Evolutionary conservation across 2,888 invertebrate species (phyloP), one percentile per base, ranked within the genome.

Genomic region (Quadroppia sp.): DNA sequence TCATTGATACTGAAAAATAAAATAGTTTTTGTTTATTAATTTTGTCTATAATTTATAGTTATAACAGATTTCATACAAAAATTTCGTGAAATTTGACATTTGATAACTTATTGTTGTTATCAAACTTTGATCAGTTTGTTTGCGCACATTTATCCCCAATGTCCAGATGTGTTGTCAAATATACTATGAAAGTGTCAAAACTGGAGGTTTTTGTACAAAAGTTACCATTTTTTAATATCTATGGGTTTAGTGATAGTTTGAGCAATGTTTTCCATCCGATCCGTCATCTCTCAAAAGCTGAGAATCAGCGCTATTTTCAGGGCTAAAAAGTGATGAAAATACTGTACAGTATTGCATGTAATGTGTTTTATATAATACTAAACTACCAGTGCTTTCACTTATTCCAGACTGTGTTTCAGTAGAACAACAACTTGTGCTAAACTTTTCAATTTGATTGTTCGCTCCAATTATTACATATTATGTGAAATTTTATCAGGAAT

Each of bases 141-240:
- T 50, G 50, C 20, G 17, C 50, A 50, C 17, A 50, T 50, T 50
- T 50, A 7, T 6, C 17, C 50, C n/a, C n/a, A 50, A 13, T 25
- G 59, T 59, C 59, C 59, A 59, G 20, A 59, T 59, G 59, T 59
- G 25, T n/a, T n/a, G n/a, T n/a, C n/a, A n/a, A 28, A 59, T 28
- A 59, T 25, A 25, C 20, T 25, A n/a, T 11, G 20, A 59, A 59
- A 25, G 25, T 59, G 59, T 59, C 59, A 59, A 59, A 50, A 59
- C 20, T 59, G 4, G 15, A n/a, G n/a, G 15, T 6, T 50, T 59
- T 59, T 17, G 25, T 59, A 59, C 59, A 59, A 20, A 28, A 59
- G 28, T 28, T 59, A 7, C 20, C 59, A 28, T 13, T 59, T 50
- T 59, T 59, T 59, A 59, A 59, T 59, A 59, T 25, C 59, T 25